Base-by-base conservation (phyloP, 2,797 vertebrate genomes). In the Channallabes apus region DNA sequence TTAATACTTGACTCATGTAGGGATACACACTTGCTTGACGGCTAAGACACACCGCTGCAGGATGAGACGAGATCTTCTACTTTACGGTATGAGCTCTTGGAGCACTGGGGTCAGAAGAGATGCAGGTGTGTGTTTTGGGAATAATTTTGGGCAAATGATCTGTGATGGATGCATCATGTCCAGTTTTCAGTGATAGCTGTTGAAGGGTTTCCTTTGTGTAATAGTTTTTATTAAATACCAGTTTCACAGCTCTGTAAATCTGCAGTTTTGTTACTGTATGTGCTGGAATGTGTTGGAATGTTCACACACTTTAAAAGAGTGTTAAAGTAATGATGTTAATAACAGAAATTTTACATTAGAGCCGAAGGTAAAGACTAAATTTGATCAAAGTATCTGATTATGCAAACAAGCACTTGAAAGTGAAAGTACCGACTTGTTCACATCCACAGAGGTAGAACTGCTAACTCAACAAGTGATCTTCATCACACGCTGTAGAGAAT, bases 1-100 rank as follows among this genome's bases (percentile, higher is more conserved):
- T 90, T 86, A 78, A 83, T 84, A 73, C 27, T 75, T 87, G 61
- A 61, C 71, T 84, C 68, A 85, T 84, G 86, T 82, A 22, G 75
- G 68, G 82, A 64, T 58, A 61, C 59, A 82, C 82, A 58, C 85
- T 85, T 65, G 82, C 41, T 51, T 29, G 14, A 17, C 29, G 51
- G 22, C 24, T 82, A 56, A n/a, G 32, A 41, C 24, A 11, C 54
- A 65, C 6, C 14, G 41, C 61, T 76, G 67, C 68, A 82, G 61
- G 84, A 87, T 89, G 88, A 88, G 56, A 54, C 58, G 17, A 77
- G 62, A 76, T 84, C 17, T 69, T 71, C 73, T 71, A 38, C 65
- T 27, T 51, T 38, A 82, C 68, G 80, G 81, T 88, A 88, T 67
- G 87, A 85, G 65, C 20, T 85, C 32, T 41, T 65, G 65, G 41